Conservation (phyloP, 2,113 vertebrate genomes). For the Amazona guildingii region DNA sequence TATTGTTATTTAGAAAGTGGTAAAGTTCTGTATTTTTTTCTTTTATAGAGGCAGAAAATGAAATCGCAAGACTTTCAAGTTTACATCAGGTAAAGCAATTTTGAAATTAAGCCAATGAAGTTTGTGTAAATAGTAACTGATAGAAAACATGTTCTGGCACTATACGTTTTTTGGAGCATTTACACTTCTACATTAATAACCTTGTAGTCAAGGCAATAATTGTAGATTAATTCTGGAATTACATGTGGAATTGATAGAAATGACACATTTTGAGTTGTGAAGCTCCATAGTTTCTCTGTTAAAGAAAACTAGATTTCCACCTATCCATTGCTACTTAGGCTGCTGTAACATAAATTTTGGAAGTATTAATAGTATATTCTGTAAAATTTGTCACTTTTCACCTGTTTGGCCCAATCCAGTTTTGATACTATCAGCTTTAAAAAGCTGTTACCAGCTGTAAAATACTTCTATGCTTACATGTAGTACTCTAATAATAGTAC, state of each 20-base stretch:
- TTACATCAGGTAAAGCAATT: slow-evolving; percentile 78
- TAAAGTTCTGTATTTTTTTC: not conserved
- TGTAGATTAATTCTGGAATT: not conserved
- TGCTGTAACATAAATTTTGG: not conserved
- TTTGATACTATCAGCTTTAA: not conserved
- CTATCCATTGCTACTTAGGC: not conserved
- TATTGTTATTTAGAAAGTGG: not conserved
- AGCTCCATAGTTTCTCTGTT: not conserved
- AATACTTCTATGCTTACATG: not conserved
- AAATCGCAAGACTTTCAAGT: slow-evolving; percentile 81
- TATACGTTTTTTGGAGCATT: not conserved
- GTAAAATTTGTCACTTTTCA: not conserved
- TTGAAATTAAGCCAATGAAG: not conserved
- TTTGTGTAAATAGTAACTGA: not conserved
- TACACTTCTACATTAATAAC: not conserved
- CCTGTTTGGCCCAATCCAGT: not conserved
- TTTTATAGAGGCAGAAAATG: slow-evolving; percentile 84
- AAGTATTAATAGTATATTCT: not conserved
- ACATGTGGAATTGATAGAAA: not conserved
- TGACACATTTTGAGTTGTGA: not conserved
- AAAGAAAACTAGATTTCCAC: not conserved
- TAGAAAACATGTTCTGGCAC: not conserved
- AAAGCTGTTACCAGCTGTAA: not conserved
- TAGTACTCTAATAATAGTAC: not conserved
- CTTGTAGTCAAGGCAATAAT: not conserved